Evolutionary conservation across 1,140 invertebrate genomes (phyloP).

Genomic region (Chlorops oryzae): DNA sequence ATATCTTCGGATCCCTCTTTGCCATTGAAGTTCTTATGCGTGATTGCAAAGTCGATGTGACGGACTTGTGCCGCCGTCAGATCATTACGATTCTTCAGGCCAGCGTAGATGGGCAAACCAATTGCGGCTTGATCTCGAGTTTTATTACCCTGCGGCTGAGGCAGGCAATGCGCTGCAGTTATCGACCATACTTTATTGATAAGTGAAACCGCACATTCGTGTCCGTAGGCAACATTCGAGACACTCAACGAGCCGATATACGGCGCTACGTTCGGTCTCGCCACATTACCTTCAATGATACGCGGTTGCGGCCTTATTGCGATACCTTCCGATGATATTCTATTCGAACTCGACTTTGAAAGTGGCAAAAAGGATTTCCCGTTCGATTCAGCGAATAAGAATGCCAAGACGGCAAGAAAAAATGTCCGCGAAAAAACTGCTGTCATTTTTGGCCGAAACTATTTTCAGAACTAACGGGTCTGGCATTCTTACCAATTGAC

Average conservation of each 20-base stretch:
- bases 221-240: conserved; percentile 48
- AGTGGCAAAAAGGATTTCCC: no score
- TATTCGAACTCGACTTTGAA: no score
- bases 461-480: no score
- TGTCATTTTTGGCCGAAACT: no score
- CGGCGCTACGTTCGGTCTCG: conserved; percentile 50
- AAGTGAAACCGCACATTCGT: conserved; percentile 58
- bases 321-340: no score
- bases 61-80: conserved; percentile 30
- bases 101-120: conserved; percentile 30
- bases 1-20: conserved; percentile 38
- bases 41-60: conserved; percentile 30
- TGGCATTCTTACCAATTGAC: no score
- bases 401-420: no score
- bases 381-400: no score
- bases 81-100: conserved; percentile 30
- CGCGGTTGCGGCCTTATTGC: no score
- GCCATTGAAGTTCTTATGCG: conserved; percentile 30
- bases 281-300: conserved; percentile 49
- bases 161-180: conserved; percentile 52
- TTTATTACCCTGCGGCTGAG: conserved; percentile 17
- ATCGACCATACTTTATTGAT: conserved; percentile 56
- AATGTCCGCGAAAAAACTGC: no score
- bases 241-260: conserved; percentile 56
- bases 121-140: no score